Evolutionary conservation across 2,113 vertebrate genomes (phyloP).

Genomic region (Hippoglossus stenolepis): DNA sequence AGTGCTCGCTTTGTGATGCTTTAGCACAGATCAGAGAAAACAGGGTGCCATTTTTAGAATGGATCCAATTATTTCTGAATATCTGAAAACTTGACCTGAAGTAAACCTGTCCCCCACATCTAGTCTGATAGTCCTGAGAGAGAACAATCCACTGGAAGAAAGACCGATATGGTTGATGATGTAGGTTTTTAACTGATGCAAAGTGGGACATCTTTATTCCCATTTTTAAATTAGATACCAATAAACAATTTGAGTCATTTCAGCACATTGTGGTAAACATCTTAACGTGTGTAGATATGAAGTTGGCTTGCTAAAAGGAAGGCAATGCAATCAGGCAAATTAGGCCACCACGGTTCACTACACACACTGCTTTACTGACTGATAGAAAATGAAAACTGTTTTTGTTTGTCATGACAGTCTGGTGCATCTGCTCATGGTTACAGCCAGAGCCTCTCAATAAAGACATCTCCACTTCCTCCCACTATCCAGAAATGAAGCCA

Average conservation of each 20-base stretch:
- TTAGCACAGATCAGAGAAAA: conserved; percentile 41
- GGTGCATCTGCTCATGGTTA: background rate
- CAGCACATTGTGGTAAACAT: background rate
- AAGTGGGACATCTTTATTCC: background rate
- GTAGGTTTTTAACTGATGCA: background rate
- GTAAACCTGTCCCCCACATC: conserved; percentile 39
- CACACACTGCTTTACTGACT: background rate
- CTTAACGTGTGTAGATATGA: background rate
- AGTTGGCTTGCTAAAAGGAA: background rate
- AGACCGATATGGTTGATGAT: background rate
- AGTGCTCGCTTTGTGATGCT: conserved; percentile 39
- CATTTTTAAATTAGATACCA: background rate
- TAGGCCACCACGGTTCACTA: too few species aligned
- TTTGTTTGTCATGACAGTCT: background rate
- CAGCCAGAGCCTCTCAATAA: too few species aligned
- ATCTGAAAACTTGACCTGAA: conserved; percentile 49
- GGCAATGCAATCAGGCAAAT: background rate
- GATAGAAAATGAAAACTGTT: background rate
- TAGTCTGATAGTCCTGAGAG: background rate
- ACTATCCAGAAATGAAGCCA: too few species aligned
- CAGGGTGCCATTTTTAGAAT: conserved; percentile 52
- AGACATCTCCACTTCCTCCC: too few species aligned
- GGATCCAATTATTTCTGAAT: conserved; percentile 63
- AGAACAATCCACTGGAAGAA: background rate
- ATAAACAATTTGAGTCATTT: background rate